phyloP scores from a whole-genome alignment of 2,797 vertebrate species.

The Thalassophryne amazonica region DNA sequence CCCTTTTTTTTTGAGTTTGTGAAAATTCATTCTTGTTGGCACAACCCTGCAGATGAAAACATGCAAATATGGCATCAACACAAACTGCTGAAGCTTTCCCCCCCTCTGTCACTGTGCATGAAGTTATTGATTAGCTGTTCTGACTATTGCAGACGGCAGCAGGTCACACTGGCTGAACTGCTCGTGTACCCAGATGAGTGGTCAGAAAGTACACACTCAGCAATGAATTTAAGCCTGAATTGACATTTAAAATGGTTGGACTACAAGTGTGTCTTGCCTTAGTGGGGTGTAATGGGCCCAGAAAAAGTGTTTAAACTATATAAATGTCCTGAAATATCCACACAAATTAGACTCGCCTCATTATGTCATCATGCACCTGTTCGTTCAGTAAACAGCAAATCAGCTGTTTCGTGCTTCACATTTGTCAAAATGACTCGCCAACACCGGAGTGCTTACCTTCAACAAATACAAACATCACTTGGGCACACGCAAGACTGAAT shows the following conservation, averaged over 20 bases:
- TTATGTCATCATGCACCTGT: not conserved
- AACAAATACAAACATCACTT: too few species aligned
- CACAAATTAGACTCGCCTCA: not conserved
- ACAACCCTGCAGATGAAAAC: slow-evolving; percentile 23
- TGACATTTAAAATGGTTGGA: not conserved
- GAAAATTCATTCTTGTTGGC: too few species aligned
- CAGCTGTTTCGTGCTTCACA: too few species aligned
- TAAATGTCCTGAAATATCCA: slow-evolving; percentile 1
- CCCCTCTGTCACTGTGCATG: slow-evolving; percentile 52
- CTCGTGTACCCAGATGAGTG: slow-evolving; percentile 40
- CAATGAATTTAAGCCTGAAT: slow-evolving; percentile 26
- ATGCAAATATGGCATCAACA: slow-evolving; percentile 49
- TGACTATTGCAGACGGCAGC: slow-evolving; percentile 46
- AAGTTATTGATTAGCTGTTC: slow-evolving; percentile 61
- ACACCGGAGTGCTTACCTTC: too few species aligned
- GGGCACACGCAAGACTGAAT: too few species aligned
- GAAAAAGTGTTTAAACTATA: slow-evolving; percentile 1
- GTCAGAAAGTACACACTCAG: slow-evolving; percentile 39
- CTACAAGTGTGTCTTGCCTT: not conserved
- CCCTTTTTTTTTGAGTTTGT: too few species aligned
- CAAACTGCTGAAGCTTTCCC: slow-evolving; percentile 43
- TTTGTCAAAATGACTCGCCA: too few species aligned
- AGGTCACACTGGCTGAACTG: slow-evolving; percentile 52
- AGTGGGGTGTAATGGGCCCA: not conserved
- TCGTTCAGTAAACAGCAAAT: not conserved